Evolutionary conservation across 2,888 invertebrate genomes (phyloP).

Genomic region (Serripes groenlandicus): DNA sequence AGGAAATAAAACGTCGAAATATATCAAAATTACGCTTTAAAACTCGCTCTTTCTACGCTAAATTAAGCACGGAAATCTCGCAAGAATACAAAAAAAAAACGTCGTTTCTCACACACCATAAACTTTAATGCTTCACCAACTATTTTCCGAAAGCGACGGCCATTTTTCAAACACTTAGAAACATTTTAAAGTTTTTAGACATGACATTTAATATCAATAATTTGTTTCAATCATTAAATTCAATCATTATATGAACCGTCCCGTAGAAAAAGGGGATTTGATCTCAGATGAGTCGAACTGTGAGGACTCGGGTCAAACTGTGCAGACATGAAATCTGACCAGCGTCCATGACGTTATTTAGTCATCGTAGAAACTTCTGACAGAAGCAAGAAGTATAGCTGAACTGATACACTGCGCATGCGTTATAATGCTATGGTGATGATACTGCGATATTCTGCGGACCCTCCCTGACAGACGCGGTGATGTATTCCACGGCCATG

Average conservation of each 20-base stretch:
- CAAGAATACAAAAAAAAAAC: slow-evolving; percentile 26
- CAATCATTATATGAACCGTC: slow-evolving; percentile 31
- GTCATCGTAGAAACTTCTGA: too few relatives aligned
- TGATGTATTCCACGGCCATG: slow-evolving; percentile 13
- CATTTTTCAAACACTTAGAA: slow-evolving; percentile 23
- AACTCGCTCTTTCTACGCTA: slow-evolving; percentile 29
- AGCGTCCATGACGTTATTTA: too few relatives aligned
- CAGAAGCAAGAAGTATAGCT: too few relatives aligned
- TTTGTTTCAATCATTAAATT: slow-evolving; percentile 28
- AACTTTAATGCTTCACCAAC: slow-evolving; percentile 31
- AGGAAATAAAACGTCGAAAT: slow-evolving; percentile 17
- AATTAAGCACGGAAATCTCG: slow-evolving; percentile 27
- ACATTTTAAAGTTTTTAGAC: slow-evolving; percentile 3
- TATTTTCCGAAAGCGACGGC: slow-evolving; percentile 25
- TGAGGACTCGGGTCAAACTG: too few relatives aligned
- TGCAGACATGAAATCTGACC: too few relatives aligned
- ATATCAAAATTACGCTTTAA: slow-evolving; percentile 35
- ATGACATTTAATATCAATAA: slow-evolving; percentile 28
- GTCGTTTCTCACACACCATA: slow-evolving; percentile 39
- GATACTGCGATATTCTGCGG: too few relatives aligned
- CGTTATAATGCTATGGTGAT: too few relatives aligned
- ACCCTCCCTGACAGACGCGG: too few relatives aligned
- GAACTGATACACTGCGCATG: too few relatives aligned
- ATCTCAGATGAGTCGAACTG: too few relatives aligned
- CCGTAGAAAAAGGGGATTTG: too few relatives aligned